Base-by-base conservation (phyloP, 2,888 invertebrate genomes). In the Orthosia cruda region DNA sequence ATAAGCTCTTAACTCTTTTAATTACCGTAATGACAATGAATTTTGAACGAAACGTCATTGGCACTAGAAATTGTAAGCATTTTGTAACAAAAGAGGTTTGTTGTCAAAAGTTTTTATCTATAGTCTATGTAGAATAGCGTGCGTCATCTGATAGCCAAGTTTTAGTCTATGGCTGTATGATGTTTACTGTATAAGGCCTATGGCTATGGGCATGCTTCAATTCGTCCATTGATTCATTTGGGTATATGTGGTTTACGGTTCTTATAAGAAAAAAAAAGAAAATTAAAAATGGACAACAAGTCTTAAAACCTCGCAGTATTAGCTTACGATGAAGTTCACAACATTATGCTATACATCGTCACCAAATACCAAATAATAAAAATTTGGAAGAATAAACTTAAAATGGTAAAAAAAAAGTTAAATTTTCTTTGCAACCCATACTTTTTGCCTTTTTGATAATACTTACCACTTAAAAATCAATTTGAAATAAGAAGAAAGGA, bases 1-100 rank as follows among this genome's bases (percentile, higher is more conserved):
- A 77, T 93, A 95, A 95, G 95, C 94, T 94, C 94, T 89, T 93
- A 84, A 81, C 82, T 80, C 94, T 94, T 94, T 89, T 93, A 84
- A 81, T 85, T 80, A 81, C 69, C 85, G 81, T 85, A 85, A 89
- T 88, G 83, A 91, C 87, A 84, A 55, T 87, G 80, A 88, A 91
- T 87, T 89, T 82, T 82, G 83, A 88, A 88, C 87, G 77, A 86
- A 85, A 80, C 69, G 58, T 74, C 59, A 88, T 92, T 93, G 91
- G 92, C 93, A 94, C 91, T 90, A 88, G 85, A 88, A 74, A 87
- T 66, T 63, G 54, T 66, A 89, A 86, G 85, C 81, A 73, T 76
- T 79, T 74, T 75, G 50, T 64, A 82, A 83, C 81, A 83, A 83
- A 86, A 83, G 77, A 87, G 86, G 78, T 87, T 73, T 77, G 75